Base-by-base conservation (phyloP, 2,797 vertebrate genomes). In the Alauda arvensis region DNA sequence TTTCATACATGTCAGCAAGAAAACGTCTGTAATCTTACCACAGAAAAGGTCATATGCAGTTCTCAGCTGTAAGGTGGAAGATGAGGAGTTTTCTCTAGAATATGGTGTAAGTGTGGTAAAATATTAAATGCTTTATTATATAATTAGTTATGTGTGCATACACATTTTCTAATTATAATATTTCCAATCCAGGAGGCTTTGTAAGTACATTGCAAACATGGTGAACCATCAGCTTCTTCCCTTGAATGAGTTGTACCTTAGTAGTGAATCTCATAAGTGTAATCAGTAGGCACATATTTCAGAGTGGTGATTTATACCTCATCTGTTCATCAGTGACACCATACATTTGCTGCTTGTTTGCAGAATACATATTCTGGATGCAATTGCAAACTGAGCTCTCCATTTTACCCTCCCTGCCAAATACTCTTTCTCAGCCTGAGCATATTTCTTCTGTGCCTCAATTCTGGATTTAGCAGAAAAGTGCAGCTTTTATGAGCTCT, bases 231-330 rank as follows among this genome's bases (percentile, higher is more conserved):
- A 86, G 5, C 25, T 84, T 77, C 49, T 80, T 88, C 33, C 37
- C 45, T 66, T 37, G 59, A 90, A 80, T 20, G 45, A 71, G 66
- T 51, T 77, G 11, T 8, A 71, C n/a, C 62, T 68, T 56, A 75
- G 61, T 16, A 80, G 43, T 77, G 59, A 66, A 72, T 69, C 59
- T 80, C 66, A 88, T 79, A 79, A 77, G 75, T 88, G 65, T 63
- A 77, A 76, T 85, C 7, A 0, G 67, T 77, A 83, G 59, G 45
- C 56, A 62, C 18, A 80, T 75, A 33, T 16, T 68, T 77, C 40
- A 59, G 37, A 91, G 77, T 34, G 21, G 19, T 86, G 78, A 89
- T 93, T 89, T 92, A 91, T 80, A 37, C 52, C 26, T 88, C 72
- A 55, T 48, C 40, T 76, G 26, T 87, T 95, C 65, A 80, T 91